Conservation (phyloP, 53 echinoderm and acorn worm species). For the Paracentrotus lividus region DNA sequence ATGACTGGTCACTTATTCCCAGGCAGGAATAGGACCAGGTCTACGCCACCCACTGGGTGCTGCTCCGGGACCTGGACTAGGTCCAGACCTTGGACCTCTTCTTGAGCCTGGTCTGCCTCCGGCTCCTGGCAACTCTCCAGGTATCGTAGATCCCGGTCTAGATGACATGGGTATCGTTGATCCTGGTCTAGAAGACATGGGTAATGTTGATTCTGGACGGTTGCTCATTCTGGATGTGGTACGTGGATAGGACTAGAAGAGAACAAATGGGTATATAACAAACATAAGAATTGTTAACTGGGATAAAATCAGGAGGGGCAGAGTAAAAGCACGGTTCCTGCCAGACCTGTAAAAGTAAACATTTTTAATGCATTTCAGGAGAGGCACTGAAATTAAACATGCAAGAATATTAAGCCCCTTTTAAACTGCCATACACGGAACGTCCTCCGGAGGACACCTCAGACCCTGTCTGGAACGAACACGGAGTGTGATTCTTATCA, state of each 20-base stretch:
- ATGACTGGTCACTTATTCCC: constrained; percentile 62
- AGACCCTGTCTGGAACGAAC: too few relatives aligned
- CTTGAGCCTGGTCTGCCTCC: constrained; percentile 59
- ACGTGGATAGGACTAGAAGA: constrained; percentile 58
- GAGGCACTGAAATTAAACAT: too few relatives aligned
- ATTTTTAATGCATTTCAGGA: too few relatives aligned
- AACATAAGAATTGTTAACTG: too few relatives aligned
- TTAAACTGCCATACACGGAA: too few relatives aligned
- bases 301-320: too few relatives aligned
- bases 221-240: constrained; percentile 55
- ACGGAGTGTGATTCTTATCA: too few relatives aligned
- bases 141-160: constrained; percentile 57
- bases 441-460: too few relatives aligned
- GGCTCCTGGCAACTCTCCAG: constrained; percentile 18
- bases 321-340: too few relatives aligned
- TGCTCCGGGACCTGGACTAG: constrained; percentile 62
- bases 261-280: not conserved
- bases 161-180: constrained; percentile 63
- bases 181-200: constrained; percentile 69
- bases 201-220: constrained; percentile 62
- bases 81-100: constrained; percentile 46
- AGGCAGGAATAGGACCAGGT: constrained; percentile 68
- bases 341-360: too few relatives aligned
- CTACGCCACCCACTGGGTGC: constrained; percentile 61
- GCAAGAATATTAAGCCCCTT: too few relatives aligned